phyloP scores from a whole-genome alignment of 2,113 vertebrate genomes.

The Nematolebias whitei region DNA sequence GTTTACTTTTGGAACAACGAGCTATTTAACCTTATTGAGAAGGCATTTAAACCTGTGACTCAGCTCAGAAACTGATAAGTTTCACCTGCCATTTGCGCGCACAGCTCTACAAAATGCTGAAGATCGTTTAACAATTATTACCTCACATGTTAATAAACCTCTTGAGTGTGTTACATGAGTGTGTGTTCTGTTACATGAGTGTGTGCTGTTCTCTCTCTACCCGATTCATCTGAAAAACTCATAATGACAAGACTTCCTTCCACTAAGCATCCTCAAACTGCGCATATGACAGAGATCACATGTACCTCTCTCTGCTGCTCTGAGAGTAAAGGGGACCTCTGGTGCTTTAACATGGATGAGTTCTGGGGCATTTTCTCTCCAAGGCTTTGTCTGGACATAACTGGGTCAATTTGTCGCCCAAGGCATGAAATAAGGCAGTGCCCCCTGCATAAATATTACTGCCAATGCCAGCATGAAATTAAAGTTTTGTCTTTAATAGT shows the following conservation, averaged over 20 bases:
- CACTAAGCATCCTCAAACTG: no score
- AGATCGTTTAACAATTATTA: no score
- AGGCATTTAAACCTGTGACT: not conserved
- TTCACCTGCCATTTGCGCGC: no score
- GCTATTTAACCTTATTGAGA: not conserved
- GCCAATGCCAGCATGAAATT: no score
- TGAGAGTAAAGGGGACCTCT: conserved; percentile 30
- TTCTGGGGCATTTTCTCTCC: not conserved
- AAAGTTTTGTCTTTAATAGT: no score
- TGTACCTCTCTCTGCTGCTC: conserved; percentile 21
- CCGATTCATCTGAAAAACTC: not conserved
- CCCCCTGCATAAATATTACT: no score
- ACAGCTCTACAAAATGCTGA: no score
- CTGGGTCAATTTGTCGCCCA: conserved; percentile 53
- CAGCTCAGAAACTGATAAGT: not conserved
- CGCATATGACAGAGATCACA: not conserved
- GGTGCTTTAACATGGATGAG: conserved; percentile 33
- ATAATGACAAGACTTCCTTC: not conserved
- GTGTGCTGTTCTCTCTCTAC: no score
- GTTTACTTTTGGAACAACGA: not conserved
- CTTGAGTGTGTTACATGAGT: no score
- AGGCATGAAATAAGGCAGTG: no score
- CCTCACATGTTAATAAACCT: no score
- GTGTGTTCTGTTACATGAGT: no score
- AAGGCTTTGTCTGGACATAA: conserved; percentile 54